Percentiles rank a stretch among this genome's conserved stretches.
These are phyloP conservation scores for Smutsia gigantea DNA, from an alignment of 2,797 vertebrate genomes.

Conservation along the genomic window DNA sequence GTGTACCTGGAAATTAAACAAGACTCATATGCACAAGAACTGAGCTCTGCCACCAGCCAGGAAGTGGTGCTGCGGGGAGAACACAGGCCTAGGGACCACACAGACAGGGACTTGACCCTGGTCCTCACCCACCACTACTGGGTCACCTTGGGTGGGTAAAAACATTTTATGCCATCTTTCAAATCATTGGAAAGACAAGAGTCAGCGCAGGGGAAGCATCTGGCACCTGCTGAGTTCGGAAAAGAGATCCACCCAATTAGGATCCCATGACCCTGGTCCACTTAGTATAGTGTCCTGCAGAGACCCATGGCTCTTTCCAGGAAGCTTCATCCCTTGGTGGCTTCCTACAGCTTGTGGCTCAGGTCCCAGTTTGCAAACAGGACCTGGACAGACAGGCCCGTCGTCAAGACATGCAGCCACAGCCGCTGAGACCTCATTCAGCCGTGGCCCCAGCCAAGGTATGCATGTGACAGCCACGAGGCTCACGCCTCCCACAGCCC, in stretches of 20 bases:
- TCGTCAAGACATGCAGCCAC: background rate
- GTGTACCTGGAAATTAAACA: background rate
- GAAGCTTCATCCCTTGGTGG: background rate
- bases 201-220: fast-evolving
- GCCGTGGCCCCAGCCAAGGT: background rate
- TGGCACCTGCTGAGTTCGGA: fast-evolving
- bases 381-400: background rate
- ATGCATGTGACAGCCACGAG: background rate
- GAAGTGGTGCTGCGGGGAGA: fast-evolving
- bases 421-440: background rate
- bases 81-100: background rate
- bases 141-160: background rate
- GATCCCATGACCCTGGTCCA: background rate
- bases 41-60: fast-evolving
- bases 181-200: background rate
- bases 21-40: background rate
- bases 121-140: background rate
- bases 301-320: too few species aligned
- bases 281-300: fast-evolving
- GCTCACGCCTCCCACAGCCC: background rate
- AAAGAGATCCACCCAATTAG: fast-evolving
- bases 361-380: background rate
- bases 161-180: background rate
- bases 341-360: background rate
- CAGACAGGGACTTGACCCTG: fast-evolving